Base-by-base conservation (phyloP, 2,113 vertebrate species). In the Lophochroa leadbeateri region DNA sequence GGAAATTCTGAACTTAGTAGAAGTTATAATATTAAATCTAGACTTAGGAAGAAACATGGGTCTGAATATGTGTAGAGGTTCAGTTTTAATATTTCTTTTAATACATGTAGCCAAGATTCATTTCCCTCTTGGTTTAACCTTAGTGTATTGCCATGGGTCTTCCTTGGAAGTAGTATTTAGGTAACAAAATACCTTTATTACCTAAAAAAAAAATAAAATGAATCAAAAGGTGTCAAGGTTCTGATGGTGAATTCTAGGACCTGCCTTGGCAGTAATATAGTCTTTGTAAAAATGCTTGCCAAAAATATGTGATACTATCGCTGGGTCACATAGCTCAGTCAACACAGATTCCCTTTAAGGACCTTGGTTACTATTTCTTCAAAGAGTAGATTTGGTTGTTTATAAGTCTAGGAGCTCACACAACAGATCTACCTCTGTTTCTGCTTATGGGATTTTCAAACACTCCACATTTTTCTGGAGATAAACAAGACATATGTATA, bases 111-210 rank as follows among this genome's bases (percentile, higher is more conserved):
- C 16, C 33, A 85, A 52, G 17, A 55, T 72, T 72, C 13, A 47
- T 65, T 79, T 68, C 9, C 5, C 5, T 69, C 18, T 84, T 55
- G 3, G 2, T 74, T 78, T 64, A 68, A 47, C 6, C 17, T 15
- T 89, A 37, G 4, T 0, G 0, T 63, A 31, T 7, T 67, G 13
- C 12, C 13, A 50, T 24, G 17, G 13, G 5, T 71, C 28, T 55
- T 76, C 14, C 18, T 78, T 75, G 44, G 8, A 92, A 84, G 19
- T 61, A 47, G 21, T 64, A 46, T 37, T 50, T 50, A 50, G 49
- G 49, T 27, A 50, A 50, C 25, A 50, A 50, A 50, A 27, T 27
- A 50, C 49, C 25, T 52, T 52, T 28, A 28, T 52, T 52, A 52
- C 50, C 50, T 28, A 27, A 28, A 28, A 58, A 58, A 58, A 21